Percentiles rank a stretch among this genome's conserved stretches.
Conservation (phyloP, 2,113 vertebrate genomes). For the Alectura lathami region DNA sequence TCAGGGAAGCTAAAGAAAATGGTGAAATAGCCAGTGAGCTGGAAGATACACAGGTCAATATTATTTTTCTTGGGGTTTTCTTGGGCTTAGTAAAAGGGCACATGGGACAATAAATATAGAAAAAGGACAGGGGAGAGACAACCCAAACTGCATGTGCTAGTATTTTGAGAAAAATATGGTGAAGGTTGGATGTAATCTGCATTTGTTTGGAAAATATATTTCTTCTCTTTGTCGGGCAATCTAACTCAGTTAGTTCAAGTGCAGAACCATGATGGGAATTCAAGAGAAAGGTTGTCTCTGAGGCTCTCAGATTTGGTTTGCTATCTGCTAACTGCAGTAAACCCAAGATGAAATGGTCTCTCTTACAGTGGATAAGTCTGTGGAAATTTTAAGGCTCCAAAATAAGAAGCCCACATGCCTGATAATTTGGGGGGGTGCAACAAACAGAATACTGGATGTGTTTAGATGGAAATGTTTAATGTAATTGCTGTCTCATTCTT, state of each 20-base stretch:
- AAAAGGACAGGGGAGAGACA: not conserved
- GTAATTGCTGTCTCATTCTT: not conserved
- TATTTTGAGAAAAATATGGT: not conserved
- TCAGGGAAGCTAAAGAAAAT: constrained; percentile 73
- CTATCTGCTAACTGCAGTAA: not conserved
- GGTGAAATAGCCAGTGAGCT: constrained; percentile 75
- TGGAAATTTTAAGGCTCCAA: not conserved
- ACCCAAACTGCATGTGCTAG: rapidly evolving
- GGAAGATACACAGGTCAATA: constrained; percentile 71
- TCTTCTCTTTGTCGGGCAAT: not conserved
- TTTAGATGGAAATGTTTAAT: not conserved
- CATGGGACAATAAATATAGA: not conserved
- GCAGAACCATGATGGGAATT: not conserved
- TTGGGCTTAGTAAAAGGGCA: not conserved
- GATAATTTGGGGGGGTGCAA: not conserved
- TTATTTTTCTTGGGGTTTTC: not conserved
- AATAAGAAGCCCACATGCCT: not conserved
- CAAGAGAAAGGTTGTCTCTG: not conserved
- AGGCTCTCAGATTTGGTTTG: not conserved
- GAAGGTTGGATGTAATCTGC: not conserved
- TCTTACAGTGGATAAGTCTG: not conserved
- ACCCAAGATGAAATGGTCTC: not conserved
- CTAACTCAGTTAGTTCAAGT: not conserved
- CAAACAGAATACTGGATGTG: not conserved
- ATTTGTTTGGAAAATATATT: not conserved